Conservation (phyloP, 1,140 invertebrate species). For the Drosophila sp. region DNA sequence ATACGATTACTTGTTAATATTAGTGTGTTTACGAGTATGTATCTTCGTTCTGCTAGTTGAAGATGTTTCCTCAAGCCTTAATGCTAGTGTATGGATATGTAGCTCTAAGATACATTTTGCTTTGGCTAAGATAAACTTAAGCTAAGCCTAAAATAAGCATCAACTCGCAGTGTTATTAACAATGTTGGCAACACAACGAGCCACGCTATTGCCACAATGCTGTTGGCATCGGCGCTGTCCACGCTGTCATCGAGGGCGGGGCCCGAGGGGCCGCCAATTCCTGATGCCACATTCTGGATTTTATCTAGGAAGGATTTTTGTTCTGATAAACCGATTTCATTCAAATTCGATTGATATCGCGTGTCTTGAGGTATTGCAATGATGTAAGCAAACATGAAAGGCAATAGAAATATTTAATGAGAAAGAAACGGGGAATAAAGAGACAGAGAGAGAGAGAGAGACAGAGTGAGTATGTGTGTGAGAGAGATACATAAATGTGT, state of each 20-base stretch:
- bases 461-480: too few relatives aligned
- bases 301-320: slow-evolving; percentile 87
- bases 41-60: slow-evolving; percentile 25
- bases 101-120: slow-evolving; percentile 48
- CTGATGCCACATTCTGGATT: slow-evolving; percentile 79
- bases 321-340: slow-evolving; percentile 89
- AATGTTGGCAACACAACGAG: slow-evolving; percentile 35
- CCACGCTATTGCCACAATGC: slow-evolving; percentile 60
- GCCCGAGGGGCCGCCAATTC: slow-evolving; percentile 71
- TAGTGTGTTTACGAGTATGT: slow-evolving; percentile 9
- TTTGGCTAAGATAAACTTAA: slow-evolving; percentile 61
- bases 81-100: slow-evolving; percentile 20
- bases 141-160: slow-evolving; percentile 42
- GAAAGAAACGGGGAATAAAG: slow-evolving; percentile 30
- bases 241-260: slow-evolving; percentile 60
- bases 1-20: slow-evolving; percentile 40
- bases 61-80: slow-evolving; percentile 49
- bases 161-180: slow-evolving; percentile 45
- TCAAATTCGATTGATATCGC: slow-evolving; percentile 89
- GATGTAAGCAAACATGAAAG: slow-evolving; percentile 41
- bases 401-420: slow-evolving; percentile 45
- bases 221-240: slow-evolving; percentile 37
- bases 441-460: slow-evolving; percentile 12
- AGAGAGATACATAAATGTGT: slow-evolving; percentile 7
- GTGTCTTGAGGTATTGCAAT: slow-evolving; percentile 83